Evolutionary conservation across 2,888 invertebrate genomes (phyloP).

Genomic region (Agonopterix alstromeriana): DNA sequence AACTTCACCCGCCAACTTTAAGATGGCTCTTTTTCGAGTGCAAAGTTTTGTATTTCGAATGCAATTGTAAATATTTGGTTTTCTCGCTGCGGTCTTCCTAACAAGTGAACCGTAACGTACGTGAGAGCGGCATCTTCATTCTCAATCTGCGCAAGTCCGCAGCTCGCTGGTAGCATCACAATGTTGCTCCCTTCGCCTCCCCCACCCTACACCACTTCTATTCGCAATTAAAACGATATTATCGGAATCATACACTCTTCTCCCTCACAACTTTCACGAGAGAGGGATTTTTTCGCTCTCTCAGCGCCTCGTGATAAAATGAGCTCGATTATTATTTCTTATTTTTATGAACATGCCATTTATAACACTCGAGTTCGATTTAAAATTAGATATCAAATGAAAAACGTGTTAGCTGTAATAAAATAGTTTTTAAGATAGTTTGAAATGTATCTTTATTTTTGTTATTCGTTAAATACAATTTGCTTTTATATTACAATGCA

Average conservation of each 20-base stretch:
- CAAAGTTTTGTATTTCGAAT: conserved; percentile 58
- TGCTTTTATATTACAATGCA: no score
- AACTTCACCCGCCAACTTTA: conserved; percentile 41
- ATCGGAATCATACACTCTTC: conserved; percentile 48
- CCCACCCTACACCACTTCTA: conserved; percentile 33
- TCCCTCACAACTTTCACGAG: conserved; percentile 31
- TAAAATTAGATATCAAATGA: not conserved
- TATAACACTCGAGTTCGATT: not conserved
- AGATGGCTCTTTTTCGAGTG: conserved; percentile 55
- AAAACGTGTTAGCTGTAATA: no score
- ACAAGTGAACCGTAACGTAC: conserved; percentile 56
- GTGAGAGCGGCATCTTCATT: conserved; percentile 46
- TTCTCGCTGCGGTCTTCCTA: conserved; percentile 55
- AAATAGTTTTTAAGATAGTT: no score
- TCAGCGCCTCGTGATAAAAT: conserved; percentile 4
- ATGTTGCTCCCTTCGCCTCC: conserved; percentile 30
- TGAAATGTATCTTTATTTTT: no score
- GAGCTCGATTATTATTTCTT: conserved; percentile 3
- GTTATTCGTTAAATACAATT: no score
- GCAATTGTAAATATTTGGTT: conserved; percentile 62
- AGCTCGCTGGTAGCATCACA: conserved; percentile 44
- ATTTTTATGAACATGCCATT: not conserved
- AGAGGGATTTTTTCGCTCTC: conserved; percentile 14
- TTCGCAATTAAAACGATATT: conserved; percentile 65
- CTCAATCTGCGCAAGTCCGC: conserved; percentile 37